Evolutionary conservation across 2,888 invertebrate species (phyloP).

Genomic region (Seira musarum): DNA sequence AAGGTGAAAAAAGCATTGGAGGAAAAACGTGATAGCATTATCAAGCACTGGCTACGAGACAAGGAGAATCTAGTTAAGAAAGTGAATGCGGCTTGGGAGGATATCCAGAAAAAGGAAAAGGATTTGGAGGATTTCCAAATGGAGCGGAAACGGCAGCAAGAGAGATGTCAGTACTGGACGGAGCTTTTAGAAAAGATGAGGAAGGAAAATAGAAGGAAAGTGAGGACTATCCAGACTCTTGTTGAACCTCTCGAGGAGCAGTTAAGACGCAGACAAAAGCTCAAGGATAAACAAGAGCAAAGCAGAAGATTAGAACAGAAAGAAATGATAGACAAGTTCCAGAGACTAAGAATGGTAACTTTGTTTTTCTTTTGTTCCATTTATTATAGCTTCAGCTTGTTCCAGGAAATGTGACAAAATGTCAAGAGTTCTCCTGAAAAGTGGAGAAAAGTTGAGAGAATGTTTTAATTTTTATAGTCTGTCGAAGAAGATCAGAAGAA

Average conservation of each 20-base stretch:
- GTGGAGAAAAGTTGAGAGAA: too few species aligned
- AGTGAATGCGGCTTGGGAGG: conserved; percentile 62
- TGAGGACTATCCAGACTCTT: conserved; percentile 50
- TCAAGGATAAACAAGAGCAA: conserved; percentile 39
- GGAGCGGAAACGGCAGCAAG: conserved; percentile 57
- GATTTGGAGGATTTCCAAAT: conserved; percentile 38
- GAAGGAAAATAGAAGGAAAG: conserved; percentile 51
- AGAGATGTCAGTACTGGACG: conserved; percentile 64
- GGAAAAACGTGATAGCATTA: conserved; percentile 59
- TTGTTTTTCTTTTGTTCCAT: too few species aligned
- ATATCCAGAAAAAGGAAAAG: conserved; percentile 48
- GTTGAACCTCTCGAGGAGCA: conserved; percentile 60
- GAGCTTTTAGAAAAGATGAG: conserved; percentile 55
- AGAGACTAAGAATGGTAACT: conserved; percentile 22
- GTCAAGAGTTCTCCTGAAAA: too few species aligned
- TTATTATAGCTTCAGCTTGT: too few species aligned
- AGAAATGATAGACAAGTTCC: conserved; percentile 43
- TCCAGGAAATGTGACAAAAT: too few species aligned
- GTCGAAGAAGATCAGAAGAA: conserved; percentile 18
- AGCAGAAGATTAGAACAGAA: conserved; percentile 37
- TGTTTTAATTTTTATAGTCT: too few species aligned
- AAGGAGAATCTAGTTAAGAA: conserved; percentile 63
- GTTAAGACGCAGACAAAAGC: conserved; percentile 27
- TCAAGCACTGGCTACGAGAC: conserved; percentile 65
- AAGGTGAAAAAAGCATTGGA: conserved; percentile 64